These are phyloP conservation scores for Tupaia chinensis DNA, from an alignment of 2,113 vertebrate genomes.

Conservation along the genomic window DNA sequence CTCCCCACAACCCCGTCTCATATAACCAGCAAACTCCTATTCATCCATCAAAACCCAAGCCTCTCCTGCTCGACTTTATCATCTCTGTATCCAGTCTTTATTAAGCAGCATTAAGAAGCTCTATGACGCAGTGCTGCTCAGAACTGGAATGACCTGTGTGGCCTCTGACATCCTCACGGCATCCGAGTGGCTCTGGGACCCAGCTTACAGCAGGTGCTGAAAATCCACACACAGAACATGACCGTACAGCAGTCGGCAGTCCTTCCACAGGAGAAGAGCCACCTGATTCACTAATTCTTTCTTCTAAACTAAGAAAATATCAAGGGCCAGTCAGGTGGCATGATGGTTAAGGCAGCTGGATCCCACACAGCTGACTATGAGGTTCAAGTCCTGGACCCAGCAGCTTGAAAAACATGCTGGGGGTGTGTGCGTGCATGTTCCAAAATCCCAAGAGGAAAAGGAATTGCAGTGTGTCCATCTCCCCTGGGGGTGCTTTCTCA, in stretches of 20 bases:
- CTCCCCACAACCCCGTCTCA: neutral
- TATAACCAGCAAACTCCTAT: neutral
- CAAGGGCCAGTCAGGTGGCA: too few relatives aligned
- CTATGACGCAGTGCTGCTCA: neutral
- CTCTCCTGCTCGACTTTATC: neutral
- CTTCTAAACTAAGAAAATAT: neutral
- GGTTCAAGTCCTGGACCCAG: too few relatives aligned
- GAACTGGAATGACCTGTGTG: neutral
- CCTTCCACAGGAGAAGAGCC: neutral
- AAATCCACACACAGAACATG: neutral
- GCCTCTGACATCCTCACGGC: neutral
- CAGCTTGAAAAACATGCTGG: too few relatives aligned
- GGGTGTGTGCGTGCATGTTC: too few relatives aligned
- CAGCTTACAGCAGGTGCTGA: neutral
- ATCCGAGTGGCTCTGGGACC: neutral
- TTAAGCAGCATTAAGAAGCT: neutral
- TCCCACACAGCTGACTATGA: too few relatives aligned
- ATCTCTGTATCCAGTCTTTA: neutral
- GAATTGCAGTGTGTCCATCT: too few relatives aligned
- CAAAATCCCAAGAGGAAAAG: too few relatives aligned
- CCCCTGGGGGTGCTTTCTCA: too few relatives aligned
- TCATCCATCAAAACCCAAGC: constrained; percentile 39
- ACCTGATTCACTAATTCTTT: neutral
- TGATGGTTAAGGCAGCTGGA: too few relatives aligned
- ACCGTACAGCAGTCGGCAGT: neutral